phyloP scores from a whole-genome alignment of 2,113 vertebrate genomes.

The Desmodus rotundus region DNA sequence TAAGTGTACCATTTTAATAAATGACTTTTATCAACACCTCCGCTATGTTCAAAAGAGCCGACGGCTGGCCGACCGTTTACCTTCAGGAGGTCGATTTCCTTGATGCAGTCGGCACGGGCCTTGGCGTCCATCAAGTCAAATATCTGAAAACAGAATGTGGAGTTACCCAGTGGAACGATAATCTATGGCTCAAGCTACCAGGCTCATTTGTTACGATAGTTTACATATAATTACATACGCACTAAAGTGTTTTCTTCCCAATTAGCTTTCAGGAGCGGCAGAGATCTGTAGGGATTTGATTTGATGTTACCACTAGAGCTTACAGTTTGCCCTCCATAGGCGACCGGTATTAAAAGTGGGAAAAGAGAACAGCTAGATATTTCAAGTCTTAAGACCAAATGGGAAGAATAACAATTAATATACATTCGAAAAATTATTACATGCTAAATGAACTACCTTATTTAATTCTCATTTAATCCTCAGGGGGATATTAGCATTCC shows the following conservation, averaged over 20 bases:
- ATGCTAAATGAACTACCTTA: not conserved
- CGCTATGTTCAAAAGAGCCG: not conserved
- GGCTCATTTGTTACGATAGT: not conserved
- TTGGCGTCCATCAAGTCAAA: conserved; percentile 99
- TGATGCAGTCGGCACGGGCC: conserved; percentile 99
- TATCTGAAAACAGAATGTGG: conserved; percentile 90
- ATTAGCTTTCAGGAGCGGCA: not conserved
- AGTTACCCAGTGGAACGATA: conserved; percentile 54
- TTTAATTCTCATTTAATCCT: not conserved
- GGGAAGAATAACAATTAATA: not conserved
- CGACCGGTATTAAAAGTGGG: not conserved
- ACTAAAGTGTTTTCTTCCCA: not conserved
- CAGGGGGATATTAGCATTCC: not conserved
- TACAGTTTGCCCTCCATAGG: not conserved
- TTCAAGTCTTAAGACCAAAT: not conserved
- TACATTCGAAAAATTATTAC: not conserved
- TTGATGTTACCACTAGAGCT: not conserved
- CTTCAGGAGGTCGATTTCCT: conserved; percentile 99
- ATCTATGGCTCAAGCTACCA: not conserved
- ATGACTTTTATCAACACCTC: not conserved
- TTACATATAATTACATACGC: not conserved
- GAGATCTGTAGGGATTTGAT: not conserved
- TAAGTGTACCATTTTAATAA: not conserved
- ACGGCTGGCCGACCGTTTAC: conserved; percentile 81
- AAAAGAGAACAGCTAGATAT: not conserved